Percentiles rank a stretch among this genome's conserved stretches.
Evolutionary conservation across 2,113 vertebrate species (phyloP).

Genomic region (Ardeotis arabs): DNA sequence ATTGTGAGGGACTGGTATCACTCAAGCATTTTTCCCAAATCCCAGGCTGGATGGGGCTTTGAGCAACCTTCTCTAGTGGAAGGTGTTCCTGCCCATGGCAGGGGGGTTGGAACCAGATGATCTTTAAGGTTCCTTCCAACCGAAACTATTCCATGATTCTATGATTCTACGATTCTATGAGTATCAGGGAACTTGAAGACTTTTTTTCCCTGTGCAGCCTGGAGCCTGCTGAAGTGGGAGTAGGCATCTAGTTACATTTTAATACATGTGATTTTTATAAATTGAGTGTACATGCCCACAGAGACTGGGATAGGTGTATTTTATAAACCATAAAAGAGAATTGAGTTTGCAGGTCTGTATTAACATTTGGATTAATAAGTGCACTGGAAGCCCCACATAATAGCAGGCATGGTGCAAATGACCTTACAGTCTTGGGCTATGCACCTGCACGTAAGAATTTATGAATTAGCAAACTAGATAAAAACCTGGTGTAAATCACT

Average conservation of each 20-base stretch:
- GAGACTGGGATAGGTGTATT: conserved; percentile 24
- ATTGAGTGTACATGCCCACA: conserved; percentile 15
- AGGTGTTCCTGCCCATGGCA: no score
- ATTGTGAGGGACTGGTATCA: background rate
- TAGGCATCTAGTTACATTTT: conserved; percentile 40
- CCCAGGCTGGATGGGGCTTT: no score
- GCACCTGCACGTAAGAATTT: conserved; percentile 7
- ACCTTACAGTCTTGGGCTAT: background rate
- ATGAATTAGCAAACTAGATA: conserved; percentile 29
- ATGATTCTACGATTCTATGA: no score
- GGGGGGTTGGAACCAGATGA: no score
- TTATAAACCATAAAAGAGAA: conserved; percentile 52
- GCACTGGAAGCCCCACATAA: conserved; percentile 1
- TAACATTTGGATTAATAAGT: conserved; percentile 49
- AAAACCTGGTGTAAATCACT: conserved; percentile 37
- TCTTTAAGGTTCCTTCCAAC: no score
- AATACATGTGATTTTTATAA: conserved; percentile 39
- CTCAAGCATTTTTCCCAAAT: background rate
- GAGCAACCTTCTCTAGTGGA: no score
- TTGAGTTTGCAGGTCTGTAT: background rate
- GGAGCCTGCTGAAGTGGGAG: background rate
- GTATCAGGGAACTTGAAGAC: background rate
- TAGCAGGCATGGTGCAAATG: background rate
- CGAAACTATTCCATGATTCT: no score
- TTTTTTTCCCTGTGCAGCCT: background rate